Percentiles rank a stretch among this genome's conserved stretches.
Evolutionary conservation across 2,113 vertebrate genomes (phyloP).

Genomic region (Microcebus griseorufus): DNA sequence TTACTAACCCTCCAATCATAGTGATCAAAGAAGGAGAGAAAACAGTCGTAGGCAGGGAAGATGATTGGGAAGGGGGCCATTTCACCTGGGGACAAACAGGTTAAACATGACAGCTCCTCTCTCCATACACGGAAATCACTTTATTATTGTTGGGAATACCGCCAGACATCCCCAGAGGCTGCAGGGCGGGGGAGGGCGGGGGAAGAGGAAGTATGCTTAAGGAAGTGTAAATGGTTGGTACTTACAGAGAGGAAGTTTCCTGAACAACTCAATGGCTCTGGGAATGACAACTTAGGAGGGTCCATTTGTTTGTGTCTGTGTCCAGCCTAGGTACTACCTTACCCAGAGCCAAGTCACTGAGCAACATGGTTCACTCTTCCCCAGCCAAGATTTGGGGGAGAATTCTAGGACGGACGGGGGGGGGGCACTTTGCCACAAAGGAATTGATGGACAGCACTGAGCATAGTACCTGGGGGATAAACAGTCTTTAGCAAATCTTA

Average conservation of each 20-base stretch:
- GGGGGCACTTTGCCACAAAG: neutral
- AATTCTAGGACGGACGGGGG: neutral
- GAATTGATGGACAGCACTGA: neutral
- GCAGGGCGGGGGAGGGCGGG: neutral
- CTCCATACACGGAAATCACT: neutral
- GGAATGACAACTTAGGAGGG: neutral
- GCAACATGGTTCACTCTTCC: neutral
- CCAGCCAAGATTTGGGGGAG: neutral
- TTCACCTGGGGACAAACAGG: neutral
- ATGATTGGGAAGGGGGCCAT: neutral
- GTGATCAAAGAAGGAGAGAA: neutral
- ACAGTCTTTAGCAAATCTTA: neutral
- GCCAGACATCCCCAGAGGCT: neutral
- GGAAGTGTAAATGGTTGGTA: neutral
- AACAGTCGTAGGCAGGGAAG: neutral
- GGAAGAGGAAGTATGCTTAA: neutral
- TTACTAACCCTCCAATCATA: neutral
- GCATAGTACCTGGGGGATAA: neutral
- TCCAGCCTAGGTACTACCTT: neutral
- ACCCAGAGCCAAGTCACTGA: neutral
- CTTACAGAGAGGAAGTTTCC: slow-evolving; percentile 45
- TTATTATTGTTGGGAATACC: neutral
- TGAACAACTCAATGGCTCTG: neutral
- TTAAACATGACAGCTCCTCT: neutral
- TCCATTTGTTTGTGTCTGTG: neutral